Percentiles rank a stretch among this genome's conserved stretches.
phyloP scores from a whole-genome alignment of 1,140 invertebrate species.

The Drusus annulatus region DNA sequence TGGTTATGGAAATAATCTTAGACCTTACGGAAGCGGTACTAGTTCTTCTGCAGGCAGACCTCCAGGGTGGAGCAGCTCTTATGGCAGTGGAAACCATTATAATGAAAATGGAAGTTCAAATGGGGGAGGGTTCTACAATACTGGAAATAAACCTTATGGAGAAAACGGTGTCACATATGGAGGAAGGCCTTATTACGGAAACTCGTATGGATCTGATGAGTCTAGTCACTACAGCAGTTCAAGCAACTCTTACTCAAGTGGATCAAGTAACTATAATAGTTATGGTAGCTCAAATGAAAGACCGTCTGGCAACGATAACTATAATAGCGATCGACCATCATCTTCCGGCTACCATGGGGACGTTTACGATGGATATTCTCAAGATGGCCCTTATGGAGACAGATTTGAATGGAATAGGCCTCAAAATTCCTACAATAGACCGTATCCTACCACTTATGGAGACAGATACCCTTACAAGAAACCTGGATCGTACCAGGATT shows the following conservation, averaged over 20 bases:
- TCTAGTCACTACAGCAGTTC: slow-evolving; percentile 13
- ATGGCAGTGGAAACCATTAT: slow-evolving; percentile 16
- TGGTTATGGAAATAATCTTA: slow-evolving; percentile 21
- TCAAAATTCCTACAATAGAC: slow-evolving; percentile 43
- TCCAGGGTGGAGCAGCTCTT: slow-evolving; percentile 30
- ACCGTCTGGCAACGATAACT: slow-evolving; percentile 17
- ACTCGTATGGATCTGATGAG: background rate
- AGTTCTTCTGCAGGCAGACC: slow-evolving; percentile 25
- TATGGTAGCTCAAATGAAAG: slow-evolving; percentile 35
- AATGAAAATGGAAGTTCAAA: background rate
- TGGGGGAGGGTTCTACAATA: background rate
- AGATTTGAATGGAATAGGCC: slow-evolving; percentile 51
- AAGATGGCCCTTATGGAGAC: slow-evolving; percentile 43
- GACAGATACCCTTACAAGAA: slow-evolving; percentile 51
- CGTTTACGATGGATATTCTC: slow-evolving; percentile 42
- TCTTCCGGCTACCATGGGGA: slow-evolving; percentile 37
- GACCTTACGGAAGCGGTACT: slow-evolving; percentile 23
- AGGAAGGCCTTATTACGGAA: background rate
- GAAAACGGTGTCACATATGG: slow-evolving; percentile 14
- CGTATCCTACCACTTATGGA: slow-evolving; percentile 46
- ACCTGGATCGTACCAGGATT: slow-evolving; percentile 23
- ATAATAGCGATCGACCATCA: slow-evolving; percentile 34
- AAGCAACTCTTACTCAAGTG: slow-evolving; percentile 31
- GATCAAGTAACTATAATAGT: slow-evolving; percentile 32
- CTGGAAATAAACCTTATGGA: slow-evolving; percentile 38